Conservation (phyloP, 2,888 invertebrate species). For the Chaetoderma sp. region DNA sequence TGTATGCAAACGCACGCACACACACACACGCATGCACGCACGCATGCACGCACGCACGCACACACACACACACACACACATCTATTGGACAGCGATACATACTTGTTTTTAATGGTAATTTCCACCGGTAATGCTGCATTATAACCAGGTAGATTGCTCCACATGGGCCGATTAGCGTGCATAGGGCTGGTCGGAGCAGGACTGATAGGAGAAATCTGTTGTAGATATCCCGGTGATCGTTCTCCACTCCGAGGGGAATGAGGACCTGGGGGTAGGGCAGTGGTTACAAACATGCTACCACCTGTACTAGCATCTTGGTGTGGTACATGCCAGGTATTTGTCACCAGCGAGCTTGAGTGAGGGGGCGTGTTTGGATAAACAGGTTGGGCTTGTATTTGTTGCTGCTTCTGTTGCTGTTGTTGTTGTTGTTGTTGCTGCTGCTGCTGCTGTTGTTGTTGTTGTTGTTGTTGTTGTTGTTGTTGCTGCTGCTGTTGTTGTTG, state of each 20-base stretch:
- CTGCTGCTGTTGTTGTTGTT: conserved; percentile 33
- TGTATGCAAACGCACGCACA: no score
- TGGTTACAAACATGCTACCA: no score
- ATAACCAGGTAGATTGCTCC: not conserved
- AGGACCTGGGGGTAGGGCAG: no score
- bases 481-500: conserved; percentile 37
- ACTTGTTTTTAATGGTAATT: no score
- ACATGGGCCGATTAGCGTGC: not conserved
- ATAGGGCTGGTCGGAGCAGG: conserved; percentile 36
- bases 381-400: conserved; percentile 19
- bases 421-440: conserved; percentile 28
- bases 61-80: no score
- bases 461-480: conserved; percentile 29
- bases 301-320: not conserved
- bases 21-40: no score
- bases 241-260: conserved; percentile 35
- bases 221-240: conserved; percentile 44
- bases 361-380: not conserved
- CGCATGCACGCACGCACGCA: no score
- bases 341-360: conserved; percentile 17
- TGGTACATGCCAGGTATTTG: not conserved
- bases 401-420: conserved; percentile 18
- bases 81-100: no score
- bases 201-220: conserved; percentile 54
- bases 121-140: no score